Evolutionary conservation across 2,888 invertebrate genomes (phyloP), one percentile per base, ranked within the genome.

Genomic region (Cecidostiba fungosa): DNA sequence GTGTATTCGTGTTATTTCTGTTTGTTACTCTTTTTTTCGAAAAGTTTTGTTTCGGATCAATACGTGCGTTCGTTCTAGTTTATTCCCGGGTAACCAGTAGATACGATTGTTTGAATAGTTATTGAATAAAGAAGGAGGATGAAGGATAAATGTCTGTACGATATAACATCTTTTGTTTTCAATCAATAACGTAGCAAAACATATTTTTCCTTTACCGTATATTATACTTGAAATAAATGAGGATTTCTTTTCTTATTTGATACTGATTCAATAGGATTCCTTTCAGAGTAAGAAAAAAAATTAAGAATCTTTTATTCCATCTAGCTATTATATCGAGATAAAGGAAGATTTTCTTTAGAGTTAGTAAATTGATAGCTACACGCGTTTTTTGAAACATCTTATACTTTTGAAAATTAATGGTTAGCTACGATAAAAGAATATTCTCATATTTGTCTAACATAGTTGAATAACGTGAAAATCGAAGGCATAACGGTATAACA

Each of bases 181-280:
- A 5, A 29, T 66, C 39, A 43, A 43, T 73, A 39, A 12, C 12
- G 10, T 23, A 6, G 39, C 12, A 14, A 12, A 23, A 36, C 14
- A 73, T n/a, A 43, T 43, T 72, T 72, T 72, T 39, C 72, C 16
- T 72, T 72, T 72, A n/a, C 16, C 14, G 36, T n/a, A 6, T 16
- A 23, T 26, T 23, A n/a, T n/a, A 39, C 43, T 43, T 73, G 43
- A 43, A 73, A 73, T 39, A 73, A 73, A 73, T 14, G 43, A 43
- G 43, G 26, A 73, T 73, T 47, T 73, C 12, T 70, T 36, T 73
- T 10, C 43, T 47, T 43, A 73, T 73, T 73, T 19, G 39, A 73
- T 43, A 43, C 73, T n/a, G 70, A 43, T 14, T 23, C 26, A 39
- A 73, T 43, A 43, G 73, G n/a, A 73, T 73, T 73, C n/a, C 16